Evolutionary conservation across 2,888 invertebrate genomes (phyloP).

Genomic region (Rutpela maculata): DNA sequence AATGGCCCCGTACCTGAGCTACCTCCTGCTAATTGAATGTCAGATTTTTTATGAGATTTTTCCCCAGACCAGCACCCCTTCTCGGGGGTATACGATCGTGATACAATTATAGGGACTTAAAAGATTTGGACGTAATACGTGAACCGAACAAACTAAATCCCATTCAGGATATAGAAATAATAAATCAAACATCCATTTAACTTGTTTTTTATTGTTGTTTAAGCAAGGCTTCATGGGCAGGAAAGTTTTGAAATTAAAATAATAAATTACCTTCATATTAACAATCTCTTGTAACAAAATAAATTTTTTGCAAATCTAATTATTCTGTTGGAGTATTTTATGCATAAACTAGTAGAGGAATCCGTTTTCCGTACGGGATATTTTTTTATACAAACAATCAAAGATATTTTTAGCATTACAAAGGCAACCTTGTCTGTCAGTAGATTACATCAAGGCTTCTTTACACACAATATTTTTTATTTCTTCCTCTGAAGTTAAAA

Average conservation of each 20-base stretch:
- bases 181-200: conserved; percentile 53
- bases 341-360: no score
- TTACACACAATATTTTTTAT: no score
- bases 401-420: no score
- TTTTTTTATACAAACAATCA: no score
- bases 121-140: conserved; percentile 59
- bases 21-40: conserved; percentile 59
- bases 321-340: no score
- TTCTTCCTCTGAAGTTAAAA: no score
- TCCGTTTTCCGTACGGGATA: no score
- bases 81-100: conserved; percentile 54
- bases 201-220: conserved; percentile 38
- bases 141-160: conserved; percentile 50
- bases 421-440: no score
- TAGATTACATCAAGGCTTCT: no score
- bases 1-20: conserved; percentile 34
- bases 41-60: conserved; percentile 46
- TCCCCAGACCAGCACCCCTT: conserved; percentile 28
- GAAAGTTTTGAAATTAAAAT: conserved; percentile 18
- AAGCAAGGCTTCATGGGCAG: conserved; percentile 24
- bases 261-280: conserved; percentile 3
- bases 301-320: no score
- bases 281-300: not conserved
- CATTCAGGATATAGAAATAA: conserved; percentile 51
- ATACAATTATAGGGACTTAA: conserved; percentile 63